Evolutionary conservation across 2,888 invertebrate species (phyloP).

Genomic region (Bhutanitis thaidina): DNA sequence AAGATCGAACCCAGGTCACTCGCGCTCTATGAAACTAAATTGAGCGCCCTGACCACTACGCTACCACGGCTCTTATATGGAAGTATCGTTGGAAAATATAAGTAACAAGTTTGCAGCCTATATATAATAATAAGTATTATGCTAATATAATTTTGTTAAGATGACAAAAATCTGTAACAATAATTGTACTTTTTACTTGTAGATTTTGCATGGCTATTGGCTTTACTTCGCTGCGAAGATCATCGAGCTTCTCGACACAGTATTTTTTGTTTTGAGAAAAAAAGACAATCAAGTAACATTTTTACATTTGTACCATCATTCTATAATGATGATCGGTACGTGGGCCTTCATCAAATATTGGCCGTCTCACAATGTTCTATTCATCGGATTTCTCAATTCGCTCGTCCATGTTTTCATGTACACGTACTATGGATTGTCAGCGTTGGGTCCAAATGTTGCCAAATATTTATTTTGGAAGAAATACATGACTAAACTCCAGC

Average conservation of each 20-base stretch:
- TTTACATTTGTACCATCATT: constrained; percentile 93
- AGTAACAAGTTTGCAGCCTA: too few species aligned
- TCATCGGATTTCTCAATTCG: constrained; percentile 86
- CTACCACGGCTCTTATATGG: too few species aligned
- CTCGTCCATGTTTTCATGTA: constrained; percentile 92
- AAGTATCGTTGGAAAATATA: too few species aligned
- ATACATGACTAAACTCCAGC: constrained; percentile 88
- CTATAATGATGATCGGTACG: constrained; percentile 85
- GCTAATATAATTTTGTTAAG: too few species aligned
- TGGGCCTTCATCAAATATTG: constrained; percentile 88
- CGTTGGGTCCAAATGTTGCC: constrained; percentile 85
- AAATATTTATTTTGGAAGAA: constrained; percentile 93
- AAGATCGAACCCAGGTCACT: too few species aligned
- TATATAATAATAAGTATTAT: too few species aligned
- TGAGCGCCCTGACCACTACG: too few species aligned
- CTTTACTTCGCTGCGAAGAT: constrained; percentile 88
- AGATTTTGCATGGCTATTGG: constrained; percentile 75
- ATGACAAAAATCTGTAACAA: too few species aligned
- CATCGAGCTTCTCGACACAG: constrained; percentile 87
- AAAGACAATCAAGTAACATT: constrained; percentile 88
- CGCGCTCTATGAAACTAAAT: too few species aligned
- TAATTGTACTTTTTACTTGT: constrained; percentile 33
- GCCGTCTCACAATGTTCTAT: constrained; percentile 86
- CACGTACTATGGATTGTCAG: constrained; percentile 87
- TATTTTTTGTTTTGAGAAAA: constrained; percentile 94